Conservation (phyloP, 2,888 invertebrate genomes). For the Hydrotaea cyrtoneurina region DNA sequence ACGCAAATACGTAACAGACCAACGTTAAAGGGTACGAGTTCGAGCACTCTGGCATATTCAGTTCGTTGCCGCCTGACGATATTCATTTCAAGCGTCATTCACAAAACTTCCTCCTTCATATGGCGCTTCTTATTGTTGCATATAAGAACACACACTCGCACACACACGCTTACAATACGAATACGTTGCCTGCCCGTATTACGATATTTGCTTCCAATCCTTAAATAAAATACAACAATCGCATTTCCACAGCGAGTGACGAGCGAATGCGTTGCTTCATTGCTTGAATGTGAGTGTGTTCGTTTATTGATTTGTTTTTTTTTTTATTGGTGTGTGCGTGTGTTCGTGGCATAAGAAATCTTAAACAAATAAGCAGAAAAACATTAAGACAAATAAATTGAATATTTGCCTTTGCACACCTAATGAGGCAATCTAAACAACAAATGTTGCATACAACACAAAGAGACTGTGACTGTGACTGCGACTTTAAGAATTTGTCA, state of each 20-base stretch:
- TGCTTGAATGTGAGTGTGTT: slow-evolving; percentile 4
- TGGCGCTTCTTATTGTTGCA: slow-evolving; percentile 55
- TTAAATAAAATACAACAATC: slow-evolving; percentile 47
- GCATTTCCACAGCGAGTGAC: background rate
- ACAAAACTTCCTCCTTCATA: background rate
- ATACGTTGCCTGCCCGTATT: background rate
- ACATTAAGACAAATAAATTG: slow-evolving; percentile 54
- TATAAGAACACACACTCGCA: background rate
- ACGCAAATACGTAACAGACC: slow-evolving; percentile 60
- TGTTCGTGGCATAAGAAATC: slow-evolving; percentile 40
- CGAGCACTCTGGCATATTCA: background rate
- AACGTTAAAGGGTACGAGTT: slow-evolving; percentile 8
- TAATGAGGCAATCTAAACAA: slow-evolving; percentile 63
- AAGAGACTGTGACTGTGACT: too few relatives aligned
- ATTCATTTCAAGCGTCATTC: background rate
- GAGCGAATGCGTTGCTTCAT: too few relatives aligned
- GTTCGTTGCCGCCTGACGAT: background rate
- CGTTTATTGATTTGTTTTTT: background rate
- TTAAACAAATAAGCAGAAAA: slow-evolving; percentile 49
- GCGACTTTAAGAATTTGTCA: background rate
- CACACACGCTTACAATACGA: background rate
- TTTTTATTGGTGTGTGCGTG: background rate
- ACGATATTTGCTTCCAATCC: slow-evolving; percentile 41
- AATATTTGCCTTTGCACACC: slow-evolving; percentile 64
- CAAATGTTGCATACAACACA: slow-evolving; percentile 59